Base-by-base conservation (phyloP, 2,113 vertebrate genomes). In the Alligator sinensis region DNA sequence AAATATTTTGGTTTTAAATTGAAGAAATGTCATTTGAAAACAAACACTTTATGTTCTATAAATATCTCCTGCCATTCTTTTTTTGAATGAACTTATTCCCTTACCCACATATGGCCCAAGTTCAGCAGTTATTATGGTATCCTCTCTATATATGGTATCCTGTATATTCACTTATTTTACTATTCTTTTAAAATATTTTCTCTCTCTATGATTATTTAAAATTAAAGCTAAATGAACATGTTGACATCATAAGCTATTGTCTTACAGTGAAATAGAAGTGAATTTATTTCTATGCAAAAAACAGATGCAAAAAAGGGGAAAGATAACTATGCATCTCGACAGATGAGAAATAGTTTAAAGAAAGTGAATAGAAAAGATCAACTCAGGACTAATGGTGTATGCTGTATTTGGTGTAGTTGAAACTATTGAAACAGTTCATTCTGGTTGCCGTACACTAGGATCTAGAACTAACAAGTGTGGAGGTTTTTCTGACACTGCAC, bases 351-450 rank as follows among this genome's bases (percentile, higher is more conserved):
- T 90, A 63, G n/a, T 95, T 91, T 90, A 34, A 68, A 34, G 16
- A 64, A 63, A 80, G 1, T 1, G 93, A 88, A n/a, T 79, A 76
- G n/a, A 54, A 87, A 66, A 28, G 54, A 30, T 85, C 75, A 63
- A 0, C 0, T 83, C 91, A 92, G 63, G 28, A 68, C 80, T 16
- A 54, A 14, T 5, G n/a, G 66, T 93, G 77, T 64, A 58, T 77
- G 82, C 59, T 88, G 80, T 59, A 94, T 90, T 59, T 87, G 68
- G 92, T 96, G 68, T 90, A 77, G 68, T 90, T 93, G 86, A 70
- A 80, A n/a, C 54, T 93, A 91, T 78, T 90, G 88, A 92, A 90
- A 81, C 38, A 85, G 63, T 95, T 95, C 87, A 86, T 95, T 82
- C 80, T 89, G 75, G 62, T 76, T 84, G 38, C 70, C 62, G 34